phyloP scores from a whole-genome alignment of 2,888 invertebrate genomes.

The Heliconius charithonia region DNA sequence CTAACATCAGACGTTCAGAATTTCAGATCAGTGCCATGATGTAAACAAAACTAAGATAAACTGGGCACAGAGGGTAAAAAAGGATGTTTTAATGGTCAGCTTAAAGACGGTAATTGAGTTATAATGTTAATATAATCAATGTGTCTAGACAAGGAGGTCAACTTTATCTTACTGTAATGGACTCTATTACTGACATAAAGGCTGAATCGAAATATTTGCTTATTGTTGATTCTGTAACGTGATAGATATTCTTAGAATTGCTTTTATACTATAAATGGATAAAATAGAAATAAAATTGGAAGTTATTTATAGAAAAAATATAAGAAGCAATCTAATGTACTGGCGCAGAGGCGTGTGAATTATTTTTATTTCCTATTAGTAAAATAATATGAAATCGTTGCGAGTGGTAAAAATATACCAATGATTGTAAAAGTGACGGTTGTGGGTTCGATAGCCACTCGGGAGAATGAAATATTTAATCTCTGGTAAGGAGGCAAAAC shows the following conservation, averaged over 20 bases:
- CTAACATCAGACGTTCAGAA: too few species aligned
- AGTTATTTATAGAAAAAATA: too few species aligned
- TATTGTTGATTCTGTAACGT: neutral
- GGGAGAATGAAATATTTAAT: neutral
- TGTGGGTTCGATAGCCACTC: too few species aligned
- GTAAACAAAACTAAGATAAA: neutral
- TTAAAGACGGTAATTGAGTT: neutral
- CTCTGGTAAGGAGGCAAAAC: neutral
- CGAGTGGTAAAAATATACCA: too few species aligned
- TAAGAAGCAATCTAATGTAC: too few species aligned
- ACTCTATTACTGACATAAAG: neutral
- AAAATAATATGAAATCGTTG: too few species aligned
- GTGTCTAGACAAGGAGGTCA: conserved; percentile 11
- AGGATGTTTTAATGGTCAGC: neutral
- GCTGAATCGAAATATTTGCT: neutral
- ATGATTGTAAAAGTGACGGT: too few species aligned
- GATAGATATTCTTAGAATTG: neutral
- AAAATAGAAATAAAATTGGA: too few species aligned
- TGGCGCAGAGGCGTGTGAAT: too few species aligned
- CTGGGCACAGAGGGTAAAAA: neutral
- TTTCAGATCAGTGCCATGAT: too few species aligned
- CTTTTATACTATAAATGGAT: neutral
- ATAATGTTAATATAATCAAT: conserved; percentile 2
- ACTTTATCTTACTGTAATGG: neutral
- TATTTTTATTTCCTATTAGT: too few species aligned